Evolutionary conservation across 2,797 vertebrate species (phyloP).

Genomic region (Octomys mimax): DNA sequence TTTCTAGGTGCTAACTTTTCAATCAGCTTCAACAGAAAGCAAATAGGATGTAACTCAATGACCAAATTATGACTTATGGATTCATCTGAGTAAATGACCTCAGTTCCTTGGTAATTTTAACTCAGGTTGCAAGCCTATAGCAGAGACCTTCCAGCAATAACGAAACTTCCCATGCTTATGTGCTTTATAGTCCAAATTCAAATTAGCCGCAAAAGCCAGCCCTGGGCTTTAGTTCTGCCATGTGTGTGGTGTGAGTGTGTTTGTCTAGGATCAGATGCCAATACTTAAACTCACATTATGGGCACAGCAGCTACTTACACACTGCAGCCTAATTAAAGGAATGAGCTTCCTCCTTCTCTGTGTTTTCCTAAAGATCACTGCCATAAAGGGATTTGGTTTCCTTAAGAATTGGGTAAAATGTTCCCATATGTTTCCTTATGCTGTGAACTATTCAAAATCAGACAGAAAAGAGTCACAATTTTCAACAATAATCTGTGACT

Average conservation of each 20-base stretch:
- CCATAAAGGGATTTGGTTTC: conserved; percentile 77
- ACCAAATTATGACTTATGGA: conserved; percentile 75
- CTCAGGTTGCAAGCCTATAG: conserved; percentile 43
- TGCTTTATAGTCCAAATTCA: conserved; percentile 79
- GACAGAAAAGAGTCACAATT: conserved; percentile 73
- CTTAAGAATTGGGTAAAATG: conserved; percentile 80
- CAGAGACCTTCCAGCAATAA: conserved; percentile 66
- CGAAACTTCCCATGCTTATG: not conserved
- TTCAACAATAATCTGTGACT: conserved; percentile 59
- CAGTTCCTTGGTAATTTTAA: conserved; percentile 66
- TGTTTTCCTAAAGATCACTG: conserved; percentile 75
- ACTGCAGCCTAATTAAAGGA: conserved; percentile 69
- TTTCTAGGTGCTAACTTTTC: conserved; percentile 74
- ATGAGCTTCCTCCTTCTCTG: conserved; percentile 65
- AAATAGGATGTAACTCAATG: conserved; percentile 71
- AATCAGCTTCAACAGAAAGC: conserved; percentile 78
- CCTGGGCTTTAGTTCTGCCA: conserved; percentile 57
- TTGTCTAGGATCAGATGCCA: conserved; percentile 82
- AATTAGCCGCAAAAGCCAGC: conserved; percentile 66
- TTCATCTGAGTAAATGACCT: conserved; percentile 74
- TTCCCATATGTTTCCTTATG: conserved; percentile 82
- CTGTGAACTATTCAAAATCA: conserved; percentile 71
- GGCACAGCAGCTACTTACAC: conserved; percentile 73
- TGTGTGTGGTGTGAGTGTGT: conserved; percentile 65
- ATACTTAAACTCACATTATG: conserved; percentile 77